Evolutionary conservation across 2,888 invertebrate species (phyloP), one percentile per base, ranked within the genome.

Genomic region (Amitus sp.): DNA sequence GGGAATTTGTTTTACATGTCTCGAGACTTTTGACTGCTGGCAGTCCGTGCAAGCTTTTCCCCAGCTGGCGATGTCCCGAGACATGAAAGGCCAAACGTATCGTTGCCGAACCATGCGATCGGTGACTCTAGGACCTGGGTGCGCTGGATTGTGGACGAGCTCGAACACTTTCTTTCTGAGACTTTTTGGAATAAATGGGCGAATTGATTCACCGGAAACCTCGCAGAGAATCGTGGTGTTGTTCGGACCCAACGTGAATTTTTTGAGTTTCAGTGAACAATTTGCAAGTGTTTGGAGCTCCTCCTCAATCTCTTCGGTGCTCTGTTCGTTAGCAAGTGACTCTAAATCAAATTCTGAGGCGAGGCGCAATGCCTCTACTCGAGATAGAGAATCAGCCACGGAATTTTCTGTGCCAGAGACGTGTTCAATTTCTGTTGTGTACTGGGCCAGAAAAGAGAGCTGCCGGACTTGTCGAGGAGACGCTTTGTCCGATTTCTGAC

Each of bases 11-110:
- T 23, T 30, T 10, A 65, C 70, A 60, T 77, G 77, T n/a, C 73
- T 61, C 0, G 53, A 18, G 4, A 78, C 56, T 49, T 80, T 82
- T 6, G 67, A 43, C 13, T 60, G 50, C 52, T 80, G 79, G 49
- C 77, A 79, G 0, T 58, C 42, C 1, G 70, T 9, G 51, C 79
- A 80, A 1, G 67, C 57, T 28, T 65, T 62, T 1, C 71, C 61
- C 75, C 75, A 78, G 5, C 51, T 15, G 12, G 55, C 57, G 28
- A 73, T 58, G 13, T 77, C 70, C 4, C 65, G 65, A 6, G 60
- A 65, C 61, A 75, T 73, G 6, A n/a, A 33, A 1, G 73, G 72
- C 72, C 74, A 76, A 2, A 71, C 60, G 43, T 65, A 73, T 43
- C 65, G 65, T 30, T 60, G 37, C 9, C 60, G 12, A 19, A 76